phyloP scores from a whole-genome alignment of 1,140 invertebrate genomes.

The Proctacanthus coquilletti region DNA sequence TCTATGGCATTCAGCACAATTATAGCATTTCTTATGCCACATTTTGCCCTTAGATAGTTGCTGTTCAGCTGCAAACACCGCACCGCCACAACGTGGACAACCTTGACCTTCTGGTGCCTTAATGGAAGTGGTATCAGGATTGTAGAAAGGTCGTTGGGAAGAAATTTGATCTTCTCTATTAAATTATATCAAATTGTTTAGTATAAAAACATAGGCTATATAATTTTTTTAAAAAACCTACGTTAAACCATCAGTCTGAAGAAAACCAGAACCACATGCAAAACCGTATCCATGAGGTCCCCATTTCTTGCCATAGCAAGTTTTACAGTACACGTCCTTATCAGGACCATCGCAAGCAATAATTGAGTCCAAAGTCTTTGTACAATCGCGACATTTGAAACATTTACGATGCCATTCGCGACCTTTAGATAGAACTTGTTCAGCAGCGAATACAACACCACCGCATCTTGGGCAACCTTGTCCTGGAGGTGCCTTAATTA shows the following conservation, averaged over 20 bases:
- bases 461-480: slow-evolving; percentile 81
- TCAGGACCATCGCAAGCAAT: slow-evolving; percentile 85
- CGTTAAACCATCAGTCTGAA: slow-evolving; percentile 76
- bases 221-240: slow-evolving; percentile 34
- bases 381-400: slow-evolving; percentile 91
- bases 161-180: slow-evolving; percentile 68
- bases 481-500: slow-evolving; percentile 64
- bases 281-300: slow-evolving; percentile 91
- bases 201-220: background rate
- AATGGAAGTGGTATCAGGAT: slow-evolving; percentile 74
- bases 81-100: slow-evolving; percentile 80
- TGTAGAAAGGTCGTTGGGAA: slow-evolving; percentile 54
- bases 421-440: slow-evolving; percentile 73
- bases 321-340: slow-evolving; percentile 64
- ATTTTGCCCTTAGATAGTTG: slow-evolving; percentile 84
- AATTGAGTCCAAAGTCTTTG: slow-evolving; percentile 81
- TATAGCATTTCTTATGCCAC: slow-evolving; percentile 93
- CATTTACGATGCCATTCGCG: slow-evolving; percentile 96
- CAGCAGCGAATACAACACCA: slow-evolving; percentile 78
- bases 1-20: slow-evolving; percentile 80
- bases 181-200: slow-evolving; percentile 2
- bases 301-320: slow-evolving; percentile 63
- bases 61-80: slow-evolving; percentile 88
- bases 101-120: slow-evolving; percentile 75
- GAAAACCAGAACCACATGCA: slow-evolving; percentile 83